A percentile compares a stretch with the other conserved stretches of the same genome.
phyloP scores from a whole-genome alignment of 2,797 vertebrate genomes.

The Phoeniculus purpureus region DNA sequence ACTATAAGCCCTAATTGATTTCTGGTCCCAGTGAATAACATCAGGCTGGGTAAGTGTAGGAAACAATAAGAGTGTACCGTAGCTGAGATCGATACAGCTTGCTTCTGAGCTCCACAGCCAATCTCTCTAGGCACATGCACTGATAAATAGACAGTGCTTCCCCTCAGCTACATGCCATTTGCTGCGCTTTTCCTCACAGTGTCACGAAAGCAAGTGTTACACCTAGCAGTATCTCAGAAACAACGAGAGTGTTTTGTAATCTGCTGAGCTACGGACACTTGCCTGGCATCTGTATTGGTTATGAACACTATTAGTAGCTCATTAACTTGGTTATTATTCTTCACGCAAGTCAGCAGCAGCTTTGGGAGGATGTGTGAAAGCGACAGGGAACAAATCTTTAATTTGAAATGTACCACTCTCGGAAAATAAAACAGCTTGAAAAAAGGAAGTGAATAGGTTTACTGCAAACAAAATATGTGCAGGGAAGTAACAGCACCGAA shows the following conservation, averaged over 20 bases:
- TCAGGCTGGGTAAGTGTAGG: slow-evolving; percentile 26
- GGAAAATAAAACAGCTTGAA: slow-evolving; percentile 34
- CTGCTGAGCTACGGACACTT: neutral
- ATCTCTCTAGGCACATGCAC: neutral
- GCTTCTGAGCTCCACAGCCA: slow-evolving; percentile 14
- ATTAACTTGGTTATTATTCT: slow-evolving; percentile 38
- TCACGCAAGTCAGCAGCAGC: slow-evolving; percentile 1
- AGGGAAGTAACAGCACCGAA: neutral
- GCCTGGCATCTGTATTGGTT: neutral
- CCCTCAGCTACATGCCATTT: neutral
- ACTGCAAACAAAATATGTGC: slow-evolving; percentile 3
- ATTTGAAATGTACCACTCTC: neutral
- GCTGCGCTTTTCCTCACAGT: neutral
- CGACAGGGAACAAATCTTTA: neutral
- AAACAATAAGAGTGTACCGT: slow-evolving; percentile 33
- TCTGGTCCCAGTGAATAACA: neutral
- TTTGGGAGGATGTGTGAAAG: slow-evolving; percentile 31
- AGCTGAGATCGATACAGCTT: slow-evolving; percentile 64
- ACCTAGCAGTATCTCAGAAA: slow-evolving; percentile 15
- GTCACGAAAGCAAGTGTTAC: neutral
- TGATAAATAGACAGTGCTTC: neutral
- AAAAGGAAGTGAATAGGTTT: slow-evolving; percentile 35
- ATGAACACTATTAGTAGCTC: neutral
- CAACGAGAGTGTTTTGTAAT: neutral
- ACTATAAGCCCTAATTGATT: slow-evolving; percentile 54